These are phyloP conservation scores for Embidobia sp. DNA, from an alignment of 2,888 invertebrate genomes.

Conservation along the genomic window DNA sequence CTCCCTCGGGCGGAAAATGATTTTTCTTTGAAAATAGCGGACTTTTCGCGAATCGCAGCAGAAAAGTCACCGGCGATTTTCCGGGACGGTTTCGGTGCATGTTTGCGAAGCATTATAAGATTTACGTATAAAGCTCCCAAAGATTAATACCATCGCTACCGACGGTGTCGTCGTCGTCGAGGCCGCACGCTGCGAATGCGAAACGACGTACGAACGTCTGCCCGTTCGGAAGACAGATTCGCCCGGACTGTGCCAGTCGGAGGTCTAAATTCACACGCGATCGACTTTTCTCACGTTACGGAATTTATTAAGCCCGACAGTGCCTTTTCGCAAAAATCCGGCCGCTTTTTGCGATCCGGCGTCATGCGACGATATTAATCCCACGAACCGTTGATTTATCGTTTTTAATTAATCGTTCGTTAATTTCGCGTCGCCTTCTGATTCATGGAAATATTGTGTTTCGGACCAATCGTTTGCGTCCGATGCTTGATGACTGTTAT, in stretches of 20 bases:
- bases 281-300: slow-evolving; percentile 51
- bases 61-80: too few relatives aligned
- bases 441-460: too few relatives aligned
- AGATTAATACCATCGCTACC: slow-evolving; percentile 43
- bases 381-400: slow-evolving; percentile 8
- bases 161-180: slow-evolving; percentile 19
- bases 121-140: slow-evolving; percentile 31
- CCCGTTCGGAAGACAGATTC: slow-evolving; percentile 26
- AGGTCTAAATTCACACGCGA: slow-evolving; percentile 55
- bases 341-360: not conserved
- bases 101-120: slow-evolving; percentile 27
- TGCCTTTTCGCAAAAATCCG: slow-evolving; percentile 16
- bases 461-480: too few relatives aligned
- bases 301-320: slow-evolving; percentile 30
- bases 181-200: slow-evolving; percentile 31
- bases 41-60: too few relatives aligned
- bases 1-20: too few relatives aligned
- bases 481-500: too few relatives aligned
- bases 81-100: too few relatives aligned
- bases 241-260: slow-evolving; percentile 31
- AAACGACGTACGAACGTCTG: slow-evolving; percentile 18
- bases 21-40: too few relatives aligned
- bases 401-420: slow-evolving; percentile 5
- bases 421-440: too few relatives aligned
- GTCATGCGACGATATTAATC: slow-evolving; percentile 24